Percentiles rank a stretch among this genome's conserved stretches.
Evolutionary conservation across 1,140 invertebrate genomes (phyloP).

Genomic region (Theocolax elegans): DNA sequence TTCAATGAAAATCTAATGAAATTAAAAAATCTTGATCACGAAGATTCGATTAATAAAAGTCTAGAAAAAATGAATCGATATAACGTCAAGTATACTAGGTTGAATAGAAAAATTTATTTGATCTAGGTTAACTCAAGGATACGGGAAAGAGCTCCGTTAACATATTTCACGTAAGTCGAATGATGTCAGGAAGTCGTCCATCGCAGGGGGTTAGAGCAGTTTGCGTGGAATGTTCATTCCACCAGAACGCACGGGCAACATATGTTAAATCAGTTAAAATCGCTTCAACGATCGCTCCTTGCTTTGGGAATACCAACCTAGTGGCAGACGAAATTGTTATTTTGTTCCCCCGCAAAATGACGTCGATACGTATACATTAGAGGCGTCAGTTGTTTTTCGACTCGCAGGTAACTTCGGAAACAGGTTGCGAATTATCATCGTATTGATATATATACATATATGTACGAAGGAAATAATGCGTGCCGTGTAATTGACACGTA

Average conservation of each 20-base stretch:
- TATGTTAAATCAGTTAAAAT: slow-evolving; percentile 58
- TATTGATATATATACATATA: not conserved
- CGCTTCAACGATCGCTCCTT: slow-evolving; percentile 47
- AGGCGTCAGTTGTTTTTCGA: slow-evolving; percentile 19
- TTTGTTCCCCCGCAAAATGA: slow-evolving; percentile 14
- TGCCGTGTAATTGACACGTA: not conserved
- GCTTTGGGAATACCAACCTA: slow-evolving; percentile 33
- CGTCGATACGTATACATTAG: not conserved
- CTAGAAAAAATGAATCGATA: no score
- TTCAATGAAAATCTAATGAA: no score
- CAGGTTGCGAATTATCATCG: slow-evolving; percentile 8
- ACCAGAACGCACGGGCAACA: slow-evolving; percentile 42
- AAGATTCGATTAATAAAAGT: no score
- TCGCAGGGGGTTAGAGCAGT: slow-evolving; percentile 32
- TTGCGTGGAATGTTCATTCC: slow-evolving; percentile 36
- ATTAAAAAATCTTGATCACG: no score
- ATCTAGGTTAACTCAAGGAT: not conserved
- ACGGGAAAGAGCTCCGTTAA: not conserved
- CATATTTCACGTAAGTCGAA: slow-evolving; percentile 20
- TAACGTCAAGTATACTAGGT: not conserved
- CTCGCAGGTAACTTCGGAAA: not conserved
- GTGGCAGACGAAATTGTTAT: slow-evolving; percentile 30
- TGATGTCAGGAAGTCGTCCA: slow-evolving; percentile 46
- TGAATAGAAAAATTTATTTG: slow-evolving; percentile 6
- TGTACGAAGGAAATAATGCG: no score